Conservation (phyloP, 2,113 vertebrate genomes). For the Neogale vison region DNA sequence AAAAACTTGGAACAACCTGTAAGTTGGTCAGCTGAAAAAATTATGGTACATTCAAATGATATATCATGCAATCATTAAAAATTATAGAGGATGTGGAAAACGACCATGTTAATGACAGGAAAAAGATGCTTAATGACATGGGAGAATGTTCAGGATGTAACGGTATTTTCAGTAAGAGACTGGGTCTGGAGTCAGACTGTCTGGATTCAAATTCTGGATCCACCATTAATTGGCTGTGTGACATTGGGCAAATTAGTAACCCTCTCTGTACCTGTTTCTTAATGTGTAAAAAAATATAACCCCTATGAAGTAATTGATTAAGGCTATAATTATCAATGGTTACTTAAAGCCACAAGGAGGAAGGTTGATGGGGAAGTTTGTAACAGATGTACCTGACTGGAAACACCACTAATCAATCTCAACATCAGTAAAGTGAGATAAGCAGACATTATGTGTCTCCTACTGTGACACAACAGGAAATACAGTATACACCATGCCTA, state of each 20-base stretch:
- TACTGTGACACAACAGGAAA: neutral
- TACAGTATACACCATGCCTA: neutral
- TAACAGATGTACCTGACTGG: neutral
- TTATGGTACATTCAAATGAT: conserved; percentile 3
- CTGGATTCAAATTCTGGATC: neutral
- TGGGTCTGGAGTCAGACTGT: neutral
- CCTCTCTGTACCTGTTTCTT: neutral
- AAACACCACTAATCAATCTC: neutral
- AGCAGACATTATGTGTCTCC: neutral
- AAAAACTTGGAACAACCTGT: neutral
- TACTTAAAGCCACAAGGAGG: neutral
- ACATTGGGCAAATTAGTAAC: neutral
- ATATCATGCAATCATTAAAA: neutral
- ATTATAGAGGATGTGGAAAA: neutral
- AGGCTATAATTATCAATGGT: neutral
- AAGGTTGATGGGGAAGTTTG: neutral
- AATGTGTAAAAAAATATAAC: neutral
- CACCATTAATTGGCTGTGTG: neutral
- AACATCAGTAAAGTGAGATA: neutral
- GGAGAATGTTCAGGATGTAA: neutral
- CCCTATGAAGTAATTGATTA: neutral
- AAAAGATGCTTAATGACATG: conserved; percentile 17
- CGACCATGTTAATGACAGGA: neutral
- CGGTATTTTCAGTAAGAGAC: neutral
- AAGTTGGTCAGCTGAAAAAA: neutral